Conservation (phyloP, 2,888 invertebrate genomes). For the Elaeidobius kamerunicus region DNA sequence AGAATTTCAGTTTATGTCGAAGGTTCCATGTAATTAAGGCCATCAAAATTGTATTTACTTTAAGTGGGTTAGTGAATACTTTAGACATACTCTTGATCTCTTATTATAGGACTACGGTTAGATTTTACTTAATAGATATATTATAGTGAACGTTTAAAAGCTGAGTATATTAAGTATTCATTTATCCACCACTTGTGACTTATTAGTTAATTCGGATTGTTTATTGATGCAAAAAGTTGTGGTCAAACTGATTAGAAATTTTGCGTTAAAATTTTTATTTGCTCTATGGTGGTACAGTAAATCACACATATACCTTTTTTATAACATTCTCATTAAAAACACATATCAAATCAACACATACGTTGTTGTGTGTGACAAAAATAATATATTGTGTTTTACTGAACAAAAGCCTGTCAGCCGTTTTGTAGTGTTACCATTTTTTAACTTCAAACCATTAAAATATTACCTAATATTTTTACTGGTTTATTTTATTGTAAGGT, state of each 20-base stretch:
- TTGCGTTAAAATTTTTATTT: conserved; percentile 38
- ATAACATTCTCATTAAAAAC: too few relatives aligned
- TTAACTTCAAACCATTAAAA: conserved; percentile 15
- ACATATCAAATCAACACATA: too few relatives aligned
- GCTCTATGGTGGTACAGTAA: conserved; percentile 33
- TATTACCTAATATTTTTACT: conserved; percentile 25
- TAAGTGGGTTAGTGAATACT: conserved; percentile 13
- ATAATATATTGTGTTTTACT: conserved; percentile 45
- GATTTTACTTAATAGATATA: not conserved
- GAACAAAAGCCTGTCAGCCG: conserved; percentile 45
- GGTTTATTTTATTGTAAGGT: conserved; percentile 17
- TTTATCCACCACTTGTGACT: conserved; percentile 8
- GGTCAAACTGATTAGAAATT: conserved; percentile 44
- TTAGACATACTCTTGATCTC: conserved; percentile 10
- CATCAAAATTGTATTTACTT: conserved; percentile 4
- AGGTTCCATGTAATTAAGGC: too few relatives aligned
- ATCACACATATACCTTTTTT: too few relatives aligned
- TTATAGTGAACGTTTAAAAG: too few relatives aligned
- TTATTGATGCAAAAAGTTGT: conserved; percentile 26
- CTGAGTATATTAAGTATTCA: conserved; percentile 5
- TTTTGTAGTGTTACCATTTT: conserved; percentile 45
- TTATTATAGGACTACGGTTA: conserved; percentile 10
- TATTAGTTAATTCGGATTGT: conserved; percentile 7
- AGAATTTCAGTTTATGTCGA: too few relatives aligned
- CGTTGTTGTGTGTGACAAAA: too few relatives aligned